A percentile compares a stretch with the other conserved stretches of the same genome.
These are phyloP conservation scores for Sebastes minor DNA, from an alignment of 2,797 vertebrate species.

Conservation along the genomic window DNA sequence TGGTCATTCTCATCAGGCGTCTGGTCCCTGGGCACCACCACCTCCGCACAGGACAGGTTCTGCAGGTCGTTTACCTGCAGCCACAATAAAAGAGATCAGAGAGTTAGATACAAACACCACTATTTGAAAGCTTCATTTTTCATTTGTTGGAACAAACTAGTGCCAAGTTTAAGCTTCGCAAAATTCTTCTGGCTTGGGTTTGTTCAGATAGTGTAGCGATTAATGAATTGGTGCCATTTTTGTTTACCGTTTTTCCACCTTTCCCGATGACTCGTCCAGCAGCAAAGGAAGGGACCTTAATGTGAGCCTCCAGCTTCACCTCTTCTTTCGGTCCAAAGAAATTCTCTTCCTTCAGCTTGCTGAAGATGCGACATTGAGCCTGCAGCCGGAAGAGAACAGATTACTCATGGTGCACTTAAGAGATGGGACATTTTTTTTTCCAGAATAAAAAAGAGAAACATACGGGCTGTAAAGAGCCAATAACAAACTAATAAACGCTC, in stretches of 20 bases:
- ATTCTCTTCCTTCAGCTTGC: slow-evolving; percentile 99
- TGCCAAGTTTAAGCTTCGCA: neutral
- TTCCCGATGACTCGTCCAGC: slow-evolving; percentile 98
- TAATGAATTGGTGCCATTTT: neutral
- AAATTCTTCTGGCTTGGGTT: neutral
- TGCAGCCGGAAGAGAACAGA: slow-evolving; percentile 51
- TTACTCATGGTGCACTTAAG: neutral
- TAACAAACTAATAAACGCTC: neutral
- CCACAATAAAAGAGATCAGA: neutral
- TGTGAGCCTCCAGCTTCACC: slow-evolving; percentile 98
- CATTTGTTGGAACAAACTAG: neutral
- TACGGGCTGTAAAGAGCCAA: neutral
- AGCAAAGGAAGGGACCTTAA: slow-evolving; percentile 98
- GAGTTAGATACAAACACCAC: neutral
- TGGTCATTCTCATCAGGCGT: slow-evolving; percentile 98
- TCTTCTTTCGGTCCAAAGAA: slow-evolving; percentile 99
- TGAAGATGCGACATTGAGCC: slow-evolving; percentile 98
- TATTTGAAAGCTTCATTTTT: neutral
- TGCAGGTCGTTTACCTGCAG: slow-evolving; percentile 97
- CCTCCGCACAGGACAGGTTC: slow-evolving; percentile 97
- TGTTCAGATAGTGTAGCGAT: neutral
- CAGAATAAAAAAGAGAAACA: neutral
- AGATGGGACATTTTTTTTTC: neutral
- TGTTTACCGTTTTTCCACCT: slow-evolving; percentile 96
- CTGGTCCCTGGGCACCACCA: slow-evolving; percentile 98